Conservation (phyloP, 1,140 invertebrate genomes). For the Drosophila asahinai region DNA sequence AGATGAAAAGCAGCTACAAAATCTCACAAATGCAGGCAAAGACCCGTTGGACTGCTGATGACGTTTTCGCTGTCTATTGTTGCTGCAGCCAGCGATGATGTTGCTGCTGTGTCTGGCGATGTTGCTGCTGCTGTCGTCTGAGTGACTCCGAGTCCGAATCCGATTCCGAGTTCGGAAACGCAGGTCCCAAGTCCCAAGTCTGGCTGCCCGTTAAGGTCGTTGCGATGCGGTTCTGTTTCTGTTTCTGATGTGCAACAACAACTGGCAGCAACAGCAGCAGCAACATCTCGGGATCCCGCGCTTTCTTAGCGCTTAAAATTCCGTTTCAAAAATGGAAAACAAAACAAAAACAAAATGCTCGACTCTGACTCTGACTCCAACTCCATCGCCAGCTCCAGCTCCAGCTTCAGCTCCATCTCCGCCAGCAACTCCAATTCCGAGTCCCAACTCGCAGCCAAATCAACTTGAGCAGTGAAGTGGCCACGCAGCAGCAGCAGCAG, state of each 20-base stretch:
- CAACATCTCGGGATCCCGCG: slow-evolving; percentile 24
- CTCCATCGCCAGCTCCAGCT: background rate
- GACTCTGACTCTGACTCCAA: slow-evolving; percentile 15
- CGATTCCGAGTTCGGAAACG: slow-evolving; percentile 30
- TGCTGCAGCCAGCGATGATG: slow-evolving; percentile 24
- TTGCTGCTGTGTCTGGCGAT: slow-evolving; percentile 26
- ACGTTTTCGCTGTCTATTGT: slow-evolving; percentile 47
- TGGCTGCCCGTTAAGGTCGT: slow-evolving; percentile 51
- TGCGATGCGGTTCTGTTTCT: slow-evolving; percentile 40
- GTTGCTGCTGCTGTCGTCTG: slow-evolving; percentile 28
- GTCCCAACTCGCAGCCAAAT: slow-evolving; percentile 45
- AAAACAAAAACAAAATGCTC: slow-evolving; percentile 49
- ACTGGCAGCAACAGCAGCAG: slow-evolving; percentile 1
- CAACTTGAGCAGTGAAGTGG: slow-evolving; percentile 49
- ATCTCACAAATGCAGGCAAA: slow-evolving; percentile 52
- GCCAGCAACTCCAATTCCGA: slow-evolving; percentile 21
- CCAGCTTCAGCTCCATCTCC: background rate
- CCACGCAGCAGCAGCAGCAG: slow-evolving; percentile 33
- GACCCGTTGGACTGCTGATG: slow-evolving; percentile 54
- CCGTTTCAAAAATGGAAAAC: slow-evolving; percentile 53
- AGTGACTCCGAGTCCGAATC: slow-evolving; percentile 39
- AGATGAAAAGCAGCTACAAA: slow-evolving; percentile 49
- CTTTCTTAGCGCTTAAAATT: slow-evolving; percentile 55
- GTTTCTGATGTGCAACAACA: slow-evolving; percentile 38
- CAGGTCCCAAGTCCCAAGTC: slow-evolving; percentile 24